A percentile compares a stretch with the other conserved stretches of the same genome.
phyloP scores from a whole-genome alignment of 1,140 invertebrate genomes.

The Anastrepha obliqua region DNA sequence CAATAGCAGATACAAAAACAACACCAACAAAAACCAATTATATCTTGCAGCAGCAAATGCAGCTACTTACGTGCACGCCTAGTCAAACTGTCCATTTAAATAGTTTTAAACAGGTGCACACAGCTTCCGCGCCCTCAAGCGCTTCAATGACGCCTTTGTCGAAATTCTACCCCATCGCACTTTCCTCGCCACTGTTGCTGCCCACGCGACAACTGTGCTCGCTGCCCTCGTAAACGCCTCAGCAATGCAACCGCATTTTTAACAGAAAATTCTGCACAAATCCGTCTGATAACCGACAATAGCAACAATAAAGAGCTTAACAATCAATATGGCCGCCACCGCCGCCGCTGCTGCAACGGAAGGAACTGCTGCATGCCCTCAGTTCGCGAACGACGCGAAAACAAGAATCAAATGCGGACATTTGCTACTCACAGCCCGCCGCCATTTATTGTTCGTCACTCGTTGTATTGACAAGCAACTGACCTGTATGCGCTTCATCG shows the following conservation, averaged over 20 bases:
- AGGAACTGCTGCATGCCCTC: background rate
- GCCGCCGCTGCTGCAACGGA: background rate
- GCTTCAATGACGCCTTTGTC: too few relatives aligned
- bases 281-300: background rate
- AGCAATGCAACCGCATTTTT: conserved; percentile 40
- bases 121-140: background rate
- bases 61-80: too few relatives aligned
- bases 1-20: background rate
- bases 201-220: background rate
- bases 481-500: background rate
- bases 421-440: background rate
- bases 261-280: background rate
- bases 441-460: background rate
- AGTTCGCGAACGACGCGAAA: too few relatives aligned
- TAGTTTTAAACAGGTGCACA: too few relatives aligned
- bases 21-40: background rate
- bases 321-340: background rate
- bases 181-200: too few relatives aligned
- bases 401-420: background rate
- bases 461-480: conserved; percentile 25
- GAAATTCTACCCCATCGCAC: too few relatives aligned
- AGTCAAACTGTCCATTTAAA: too few relatives aligned
- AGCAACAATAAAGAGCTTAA: background rate
- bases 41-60: too few relatives aligned
- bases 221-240: background rate